Percentiles rank a stretch among this genome's conserved stretches.
phyloP scores from a whole-genome alignment of 2,888 invertebrate species.

The Norana najaformis region DNA sequence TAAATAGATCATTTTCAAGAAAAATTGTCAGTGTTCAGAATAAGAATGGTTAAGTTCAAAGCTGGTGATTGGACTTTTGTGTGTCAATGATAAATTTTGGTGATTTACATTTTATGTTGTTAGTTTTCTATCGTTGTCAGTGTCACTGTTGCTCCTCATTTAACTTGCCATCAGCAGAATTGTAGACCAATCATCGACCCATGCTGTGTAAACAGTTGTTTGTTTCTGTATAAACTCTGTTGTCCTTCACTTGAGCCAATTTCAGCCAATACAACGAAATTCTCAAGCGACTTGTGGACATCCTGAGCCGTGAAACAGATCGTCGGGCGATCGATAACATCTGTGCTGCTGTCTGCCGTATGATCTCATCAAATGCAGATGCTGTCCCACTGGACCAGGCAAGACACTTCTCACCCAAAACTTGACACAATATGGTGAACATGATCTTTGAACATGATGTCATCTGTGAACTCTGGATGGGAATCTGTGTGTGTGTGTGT shows the following conservation, averaged over 20 bases:
- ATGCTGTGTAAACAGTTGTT: not conserved
- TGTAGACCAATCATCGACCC: not conserved
- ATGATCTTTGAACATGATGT: too few relatives aligned
- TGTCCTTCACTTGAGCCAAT: not conserved
- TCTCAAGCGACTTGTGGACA: slow-evolving; percentile 71
- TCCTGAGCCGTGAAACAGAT: slow-evolving; percentile 71
- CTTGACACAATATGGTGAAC: not conserved
- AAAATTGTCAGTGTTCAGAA: too few relatives aligned
- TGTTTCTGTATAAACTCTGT: not conserved
- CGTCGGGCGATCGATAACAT: slow-evolving; percentile 75
- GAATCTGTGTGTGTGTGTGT: too few relatives aligned
- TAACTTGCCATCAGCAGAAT: not conserved
- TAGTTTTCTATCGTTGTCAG: not conserved
- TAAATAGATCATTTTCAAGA: too few relatives aligned
- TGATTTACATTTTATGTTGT: not conserved
- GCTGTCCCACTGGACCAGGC: slow-evolving; percentile 74
- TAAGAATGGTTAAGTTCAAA: too few relatives aligned
- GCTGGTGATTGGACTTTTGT: not conserved
- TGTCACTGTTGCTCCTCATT: not conserved
- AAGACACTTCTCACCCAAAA: slow-evolving; percentile 40
- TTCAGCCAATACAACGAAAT: slow-evolving; percentile 70
- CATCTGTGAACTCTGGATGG: too few relatives aligned
- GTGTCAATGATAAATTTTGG: not conserved
- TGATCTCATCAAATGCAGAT: slow-evolving; percentile 71
- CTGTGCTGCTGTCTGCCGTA: slow-evolving; percentile 76